A percentile compares a stretch with the other conserved stretches of the same genome.
Evolutionary conservation across 1,140 invertebrate species (phyloP).

Genomic region (Holotrichia oblita): DNA sequence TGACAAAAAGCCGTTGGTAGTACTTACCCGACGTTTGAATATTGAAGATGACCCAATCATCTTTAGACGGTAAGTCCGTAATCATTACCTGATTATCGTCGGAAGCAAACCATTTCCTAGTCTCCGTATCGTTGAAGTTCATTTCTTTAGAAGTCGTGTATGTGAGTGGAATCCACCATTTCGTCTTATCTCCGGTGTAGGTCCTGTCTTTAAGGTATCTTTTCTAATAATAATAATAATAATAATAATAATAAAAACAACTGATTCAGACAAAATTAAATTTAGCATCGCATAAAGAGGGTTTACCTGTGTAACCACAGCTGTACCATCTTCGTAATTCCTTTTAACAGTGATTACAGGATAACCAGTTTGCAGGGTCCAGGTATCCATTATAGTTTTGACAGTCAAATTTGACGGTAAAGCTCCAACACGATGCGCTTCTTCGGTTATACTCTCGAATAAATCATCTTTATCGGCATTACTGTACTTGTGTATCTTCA

Average conservation of each 20-base stretch:
- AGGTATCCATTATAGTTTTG: conserved; percentile 80
- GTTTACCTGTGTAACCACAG: conserved; percentile 67
- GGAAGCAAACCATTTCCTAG: conserved; percentile 66
- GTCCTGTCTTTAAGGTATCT: conserved; percentile 58
- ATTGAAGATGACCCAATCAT: conserved; percentile 73
- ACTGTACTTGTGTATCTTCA: conserved; percentile 69
- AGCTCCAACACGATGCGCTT: conserved; percentile 62
- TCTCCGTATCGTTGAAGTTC: conserved; percentile 62
- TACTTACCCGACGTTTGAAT: conserved; percentile 67
- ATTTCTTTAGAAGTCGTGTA: conserved; percentile 58
- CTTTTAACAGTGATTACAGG: conserved; percentile 77
- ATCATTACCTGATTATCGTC: conserved; percentile 55
- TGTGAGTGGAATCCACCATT: conserved; percentile 70
- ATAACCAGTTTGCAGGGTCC: conserved; percentile 85
- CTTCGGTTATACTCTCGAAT: conserved; percentile 76
- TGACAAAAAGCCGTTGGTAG: no score
- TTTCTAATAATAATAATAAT: conserved; percentile 48
- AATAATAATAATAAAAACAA: not conserved
- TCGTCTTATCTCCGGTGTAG: conserved; percentile 43
- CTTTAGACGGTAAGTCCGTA: conserved; percentile 50
- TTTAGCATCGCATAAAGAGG: not conserved
- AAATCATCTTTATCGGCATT: conserved; percentile 87
- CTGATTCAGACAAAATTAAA: not conserved
- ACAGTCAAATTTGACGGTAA: conserved; percentile 69
- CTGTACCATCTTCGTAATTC: conserved; percentile 66